Evolutionary conservation across 2,888 invertebrate genomes (phyloP), one percentile per base, ranked within the genome.

Genomic region (Drosophila glabriapex): DNA sequence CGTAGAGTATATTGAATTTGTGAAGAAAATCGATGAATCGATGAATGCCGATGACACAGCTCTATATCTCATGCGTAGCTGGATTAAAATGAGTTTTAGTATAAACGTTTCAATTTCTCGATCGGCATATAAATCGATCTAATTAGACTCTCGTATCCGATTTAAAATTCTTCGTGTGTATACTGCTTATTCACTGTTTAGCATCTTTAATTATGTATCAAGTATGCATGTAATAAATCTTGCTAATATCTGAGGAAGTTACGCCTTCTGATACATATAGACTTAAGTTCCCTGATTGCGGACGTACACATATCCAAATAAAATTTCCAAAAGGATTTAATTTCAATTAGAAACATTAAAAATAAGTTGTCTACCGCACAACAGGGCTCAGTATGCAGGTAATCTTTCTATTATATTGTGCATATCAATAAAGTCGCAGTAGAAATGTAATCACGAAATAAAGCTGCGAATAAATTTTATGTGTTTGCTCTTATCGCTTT

Each of bases 11-110:
- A 73, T 58, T 76, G 46, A 58, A 63, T 76, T 54, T 58, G 60
- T 33, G 19, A 52, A 16, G 28, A 28, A 50, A 67, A 79, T 75
- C 78, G 63, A 88, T 83, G 68, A 62, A 79, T 75, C 75, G 63
- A 88, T 83, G 68, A 81, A 82, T 71, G 71, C 82, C 85, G 82
- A 54, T 73, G 55, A 39, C 35, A 68, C 33, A 68, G 52, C 39
- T 59, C 35, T 62, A 22, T 14, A 43, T 43, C 12, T 43, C 14
- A 43, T 22, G 43, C 22, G n/a, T n/a, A 12, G n/a, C n/a, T n/a
- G 6, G 6, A 12, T 22, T 22, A 22, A 43, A 22, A 22, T 22
- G 0, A 43, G 41, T 22, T 43, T 22, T 6, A 14, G 14, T 22
- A 14, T 22, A 12, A 12, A 12, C 22, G 1, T 41, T 41, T 41